These are phyloP conservation scores for Penaeus chinensis DNA, from an alignment of 1,140 invertebrate genomes.

Conservation along the genomic window DNA sequence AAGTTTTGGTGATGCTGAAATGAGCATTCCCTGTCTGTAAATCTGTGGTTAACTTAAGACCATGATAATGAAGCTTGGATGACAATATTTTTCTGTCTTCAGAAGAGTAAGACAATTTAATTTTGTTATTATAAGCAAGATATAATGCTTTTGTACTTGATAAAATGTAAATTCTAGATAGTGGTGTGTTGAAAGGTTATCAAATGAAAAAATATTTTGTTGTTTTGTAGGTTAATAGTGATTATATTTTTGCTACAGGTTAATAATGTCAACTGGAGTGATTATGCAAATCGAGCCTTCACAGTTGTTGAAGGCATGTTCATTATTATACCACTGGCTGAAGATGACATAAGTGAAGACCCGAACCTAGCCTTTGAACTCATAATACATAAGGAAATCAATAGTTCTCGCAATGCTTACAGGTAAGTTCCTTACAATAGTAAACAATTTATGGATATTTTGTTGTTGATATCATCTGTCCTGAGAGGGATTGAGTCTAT, in stretches of 20 bases:
- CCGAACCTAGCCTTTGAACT: constrained; percentile 52
- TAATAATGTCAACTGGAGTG: constrained; percentile 52
- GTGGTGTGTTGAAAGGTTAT: background rate
- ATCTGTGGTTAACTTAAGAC: no score
- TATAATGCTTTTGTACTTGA: no score
- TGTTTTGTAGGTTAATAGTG: background rate
- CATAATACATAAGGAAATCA: constrained; percentile 52
- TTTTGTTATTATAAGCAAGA: no score
- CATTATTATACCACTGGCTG: constrained; percentile 44
- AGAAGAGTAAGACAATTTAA: no score
- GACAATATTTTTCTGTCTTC: no score
- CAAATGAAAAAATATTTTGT: background rate
- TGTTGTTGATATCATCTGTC: background rate
- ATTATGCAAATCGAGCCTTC: constrained; percentile 44
- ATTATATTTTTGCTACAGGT: constrained; percentile 23
- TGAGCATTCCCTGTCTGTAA: no score
- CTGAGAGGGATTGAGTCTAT: no score
- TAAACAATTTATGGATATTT: background rate
- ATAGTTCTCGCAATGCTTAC: constrained; percentile 50
- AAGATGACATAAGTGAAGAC: constrained; percentile 45
- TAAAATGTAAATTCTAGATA: no score
- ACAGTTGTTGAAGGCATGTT: constrained; percentile 43
- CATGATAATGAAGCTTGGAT: no score
- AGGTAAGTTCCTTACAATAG: background rate
- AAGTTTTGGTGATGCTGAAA: no score